Conservation (phyloP, 2,888 invertebrate genomes). For the Ormyrus pomaceus region DNA sequence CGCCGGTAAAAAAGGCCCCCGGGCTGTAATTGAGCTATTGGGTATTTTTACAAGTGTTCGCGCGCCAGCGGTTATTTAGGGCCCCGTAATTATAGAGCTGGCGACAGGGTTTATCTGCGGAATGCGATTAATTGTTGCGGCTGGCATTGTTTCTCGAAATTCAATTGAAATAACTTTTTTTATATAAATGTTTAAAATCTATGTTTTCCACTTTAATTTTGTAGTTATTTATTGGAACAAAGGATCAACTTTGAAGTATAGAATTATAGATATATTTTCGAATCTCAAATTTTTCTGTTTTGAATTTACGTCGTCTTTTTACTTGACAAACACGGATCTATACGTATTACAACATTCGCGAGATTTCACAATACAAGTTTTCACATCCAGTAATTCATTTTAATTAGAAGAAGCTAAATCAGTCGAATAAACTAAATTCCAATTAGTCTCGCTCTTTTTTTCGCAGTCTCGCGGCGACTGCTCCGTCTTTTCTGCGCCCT, state of each 20-base stretch:
- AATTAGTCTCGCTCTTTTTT: slow-evolving; percentile 35
- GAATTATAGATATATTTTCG: too few species aligned
- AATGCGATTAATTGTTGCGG: too few species aligned
- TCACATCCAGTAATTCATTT: too few species aligned
- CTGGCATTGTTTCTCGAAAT: too few species aligned
- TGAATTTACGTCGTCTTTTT: too few species aligned
- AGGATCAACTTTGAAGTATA: too few species aligned
- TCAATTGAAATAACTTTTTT: background rate
- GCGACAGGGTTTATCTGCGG: background rate
- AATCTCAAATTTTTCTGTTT: too few species aligned
- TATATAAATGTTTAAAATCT: background rate
- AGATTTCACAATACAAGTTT: too few species aligned
- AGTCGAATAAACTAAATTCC: slow-evolving; percentile 51
- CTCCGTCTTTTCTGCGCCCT: slow-evolving; percentile 39
- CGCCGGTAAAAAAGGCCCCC: slow-evolving; percentile 7
- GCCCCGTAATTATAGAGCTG: slow-evolving; percentile 1
- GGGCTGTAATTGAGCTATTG: slow-evolving; percentile 49
- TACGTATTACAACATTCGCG: too few species aligned
- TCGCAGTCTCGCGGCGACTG: background rate
- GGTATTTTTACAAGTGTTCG: slow-evolving; percentile 50
- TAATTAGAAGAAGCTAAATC: slow-evolving; percentile 35
- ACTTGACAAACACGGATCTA: too few species aligned
- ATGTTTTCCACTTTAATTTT: too few species aligned
- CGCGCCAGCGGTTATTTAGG: slow-evolving; percentile 22
- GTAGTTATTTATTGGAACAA: too few species aligned